These are phyloP conservation scores for Hestina assimilis DNA, from an alignment of 1,140 invertebrate genomes.

Conservation along the genomic window DNA sequence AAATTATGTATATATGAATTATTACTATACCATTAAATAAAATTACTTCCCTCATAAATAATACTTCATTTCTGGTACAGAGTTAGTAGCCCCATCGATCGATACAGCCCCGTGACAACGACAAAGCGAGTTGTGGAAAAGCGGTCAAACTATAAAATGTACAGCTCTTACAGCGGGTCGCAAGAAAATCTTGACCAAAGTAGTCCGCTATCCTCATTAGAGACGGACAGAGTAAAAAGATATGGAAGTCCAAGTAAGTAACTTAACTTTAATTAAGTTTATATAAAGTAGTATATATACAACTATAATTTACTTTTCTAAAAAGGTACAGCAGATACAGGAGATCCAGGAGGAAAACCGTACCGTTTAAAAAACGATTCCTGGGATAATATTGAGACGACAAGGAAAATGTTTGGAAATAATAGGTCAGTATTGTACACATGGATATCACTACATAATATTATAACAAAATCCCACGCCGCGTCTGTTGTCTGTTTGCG, in stretches of 20 bases:
- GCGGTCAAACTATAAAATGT: slow-evolving; percentile 70
- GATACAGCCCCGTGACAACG: slow-evolving; percentile 67
- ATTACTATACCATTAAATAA: no score
- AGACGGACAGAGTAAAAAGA: slow-evolving; percentile 56
- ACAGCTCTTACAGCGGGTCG: slow-evolving; percentile 64
- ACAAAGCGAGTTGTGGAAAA: slow-evolving; percentile 68
- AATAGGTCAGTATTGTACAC: slow-evolving; percentile 50
- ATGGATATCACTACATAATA: no score
- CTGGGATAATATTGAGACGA: slow-evolving; percentile 90
- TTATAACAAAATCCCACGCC: no score
- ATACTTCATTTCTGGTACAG: slow-evolving; percentile 29
- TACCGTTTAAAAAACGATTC: slow-evolving; percentile 83
- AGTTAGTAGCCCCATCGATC: slow-evolving; percentile 63
- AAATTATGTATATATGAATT: background rate
- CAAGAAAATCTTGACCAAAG: slow-evolving; percentile 66
- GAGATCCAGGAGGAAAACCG: slow-evolving; percentile 80
- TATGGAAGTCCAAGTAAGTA: slow-evolving; percentile 68
- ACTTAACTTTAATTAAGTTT: background rate
- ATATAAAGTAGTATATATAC: background rate
- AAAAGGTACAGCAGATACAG: slow-evolving; percentile 53
- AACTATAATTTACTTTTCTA: slow-evolving; percentile 16
- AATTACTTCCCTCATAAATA: background rate
- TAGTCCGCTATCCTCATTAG: slow-evolving; percentile 60
- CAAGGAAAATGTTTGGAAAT: slow-evolving; percentile 82
- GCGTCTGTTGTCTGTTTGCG: no score